Evolutionary conservation across 2,888 invertebrate genomes (phyloP).

Genomic region (Pseudanteris insignis): DNA sequence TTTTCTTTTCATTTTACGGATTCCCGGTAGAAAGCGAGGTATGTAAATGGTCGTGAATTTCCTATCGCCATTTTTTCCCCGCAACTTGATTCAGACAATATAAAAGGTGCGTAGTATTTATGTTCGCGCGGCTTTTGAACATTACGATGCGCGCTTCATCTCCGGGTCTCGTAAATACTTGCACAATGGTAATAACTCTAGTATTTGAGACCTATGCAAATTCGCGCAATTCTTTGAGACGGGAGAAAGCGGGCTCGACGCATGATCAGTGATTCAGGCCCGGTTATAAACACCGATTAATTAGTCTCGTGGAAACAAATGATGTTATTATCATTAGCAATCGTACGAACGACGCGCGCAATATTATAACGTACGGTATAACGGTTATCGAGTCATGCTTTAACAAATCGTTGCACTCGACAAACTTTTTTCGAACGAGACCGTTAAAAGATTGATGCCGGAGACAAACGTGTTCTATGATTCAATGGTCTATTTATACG

Average conservation of each 20-base stretch:
- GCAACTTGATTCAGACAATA: conserved; percentile 13
- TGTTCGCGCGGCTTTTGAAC: conserved; percentile 11
- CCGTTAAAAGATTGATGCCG: conserved; percentile 11
- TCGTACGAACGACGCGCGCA: neutral
- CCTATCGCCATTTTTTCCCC: no score
- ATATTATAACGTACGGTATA: conserved; percentile 18
- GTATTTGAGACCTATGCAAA: conserved; percentile 24
- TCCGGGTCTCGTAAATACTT: conserved; percentile 12
- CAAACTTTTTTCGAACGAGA: no score
- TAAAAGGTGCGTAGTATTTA: conserved; percentile 13
- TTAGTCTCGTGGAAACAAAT: conserved; percentile 4
- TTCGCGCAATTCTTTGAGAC: conserved; percentile 14
- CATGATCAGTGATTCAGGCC: conserved; percentile 9
- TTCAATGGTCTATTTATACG: conserved; percentile 23
- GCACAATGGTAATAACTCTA: conserved; percentile 8
- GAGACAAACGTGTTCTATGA: conserved; percentile 9
- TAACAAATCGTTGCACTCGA: conserved; percentile 19
- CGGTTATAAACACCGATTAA: conserved; percentile 8
- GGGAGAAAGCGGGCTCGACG: conserved; percentile 12
- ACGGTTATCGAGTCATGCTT: conserved; percentile 26
- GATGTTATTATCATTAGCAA: conserved; percentile 17
- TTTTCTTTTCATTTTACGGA: no score
- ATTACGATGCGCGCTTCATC: conserved; percentile 10
- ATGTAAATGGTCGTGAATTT: no score
- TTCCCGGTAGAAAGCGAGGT: no score